phyloP scores from a whole-genome alignment of 2,888 invertebrate genomes.

The Andricus curvator region DNA sequence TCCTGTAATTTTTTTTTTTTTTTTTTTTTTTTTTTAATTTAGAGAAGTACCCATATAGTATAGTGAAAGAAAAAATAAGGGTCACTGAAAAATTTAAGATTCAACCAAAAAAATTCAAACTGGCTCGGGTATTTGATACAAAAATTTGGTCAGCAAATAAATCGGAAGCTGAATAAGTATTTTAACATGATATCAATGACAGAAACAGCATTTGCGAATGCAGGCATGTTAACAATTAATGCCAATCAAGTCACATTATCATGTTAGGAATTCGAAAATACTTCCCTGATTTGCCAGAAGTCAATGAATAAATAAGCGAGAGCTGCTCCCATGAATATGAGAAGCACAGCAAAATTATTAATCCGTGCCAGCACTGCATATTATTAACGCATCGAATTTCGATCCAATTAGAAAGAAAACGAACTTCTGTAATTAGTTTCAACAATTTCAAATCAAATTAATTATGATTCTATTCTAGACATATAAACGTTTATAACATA shows the following conservation, averaged over 20 bases:
- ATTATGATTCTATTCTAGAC: no score
- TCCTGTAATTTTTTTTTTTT: no score
- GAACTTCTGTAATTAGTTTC: no score
- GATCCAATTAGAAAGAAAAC: no score
- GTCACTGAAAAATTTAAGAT: no score
- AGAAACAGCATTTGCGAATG: not conserved
- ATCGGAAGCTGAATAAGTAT: not conserved
- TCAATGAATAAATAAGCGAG: constrained; percentile 23
- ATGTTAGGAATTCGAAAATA: not conserved
- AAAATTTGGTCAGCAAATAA: not conserved
- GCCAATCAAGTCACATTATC: constrained; percentile 3
- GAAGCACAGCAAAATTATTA: not conserved
- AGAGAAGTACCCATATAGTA: no score
- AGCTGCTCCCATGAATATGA: not conserved
- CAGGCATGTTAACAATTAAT: not conserved
- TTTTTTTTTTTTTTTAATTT: no score
- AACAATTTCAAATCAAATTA: no score
- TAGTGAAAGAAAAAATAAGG: no score
- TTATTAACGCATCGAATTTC: constrained; percentile 4
- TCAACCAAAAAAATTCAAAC: no score
- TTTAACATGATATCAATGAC: not conserved
- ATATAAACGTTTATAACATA: no score
- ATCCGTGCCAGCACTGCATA: constrained; percentile 14
- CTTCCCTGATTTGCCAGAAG: constrained; percentile 1
- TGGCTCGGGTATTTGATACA: no score